Evolutionary conservation across 2,888 invertebrate species (phyloP).

Genomic region (Schizaphis graminum): DNA sequence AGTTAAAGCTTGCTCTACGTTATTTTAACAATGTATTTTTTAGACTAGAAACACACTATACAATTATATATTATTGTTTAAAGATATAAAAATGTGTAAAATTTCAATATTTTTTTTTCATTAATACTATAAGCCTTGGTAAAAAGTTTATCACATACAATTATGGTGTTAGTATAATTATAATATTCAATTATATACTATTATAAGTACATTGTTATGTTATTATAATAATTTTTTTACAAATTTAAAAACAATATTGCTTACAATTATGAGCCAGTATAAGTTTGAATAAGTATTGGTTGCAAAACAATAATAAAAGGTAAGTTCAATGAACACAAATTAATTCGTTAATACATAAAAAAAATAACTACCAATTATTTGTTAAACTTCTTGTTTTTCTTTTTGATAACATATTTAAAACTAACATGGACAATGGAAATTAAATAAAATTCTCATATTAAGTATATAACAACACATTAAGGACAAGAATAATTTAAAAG

Average conservation of each 20-base stretch:
- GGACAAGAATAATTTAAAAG: constrained; percentile 17
- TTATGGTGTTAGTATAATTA: constrained; percentile 50
- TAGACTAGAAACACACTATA: constrained; percentile 60
- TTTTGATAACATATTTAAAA: not conserved
- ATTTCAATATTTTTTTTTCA: constrained; percentile 12
- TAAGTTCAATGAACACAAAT: not conserved
- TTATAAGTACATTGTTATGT: not conserved
- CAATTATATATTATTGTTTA: constrained; percentile 22
- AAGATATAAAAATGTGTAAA: constrained; percentile 40
- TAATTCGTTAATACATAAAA: not conserved
- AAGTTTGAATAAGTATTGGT: not conserved
- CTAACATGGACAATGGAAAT: not conserved
- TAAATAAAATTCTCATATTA: not conserved
- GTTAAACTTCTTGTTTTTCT: not conserved
- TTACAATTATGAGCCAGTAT: constrained; percentile 26
- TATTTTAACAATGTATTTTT: constrained; percentile 16
- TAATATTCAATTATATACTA: not conserved
- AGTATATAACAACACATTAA: not conserved
- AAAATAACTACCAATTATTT: not conserved
- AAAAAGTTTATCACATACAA: constrained; percentile 59
- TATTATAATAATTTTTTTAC: not conserved
- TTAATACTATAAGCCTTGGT: constrained; percentile 51
- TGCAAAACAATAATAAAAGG: not conserved
- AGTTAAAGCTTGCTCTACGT: not conserved
- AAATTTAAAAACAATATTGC: constrained; percentile 23